Evolutionary conservation across 1,140 invertebrate species (phyloP).

Genomic region (Pectinophora gossypiella): DNA sequence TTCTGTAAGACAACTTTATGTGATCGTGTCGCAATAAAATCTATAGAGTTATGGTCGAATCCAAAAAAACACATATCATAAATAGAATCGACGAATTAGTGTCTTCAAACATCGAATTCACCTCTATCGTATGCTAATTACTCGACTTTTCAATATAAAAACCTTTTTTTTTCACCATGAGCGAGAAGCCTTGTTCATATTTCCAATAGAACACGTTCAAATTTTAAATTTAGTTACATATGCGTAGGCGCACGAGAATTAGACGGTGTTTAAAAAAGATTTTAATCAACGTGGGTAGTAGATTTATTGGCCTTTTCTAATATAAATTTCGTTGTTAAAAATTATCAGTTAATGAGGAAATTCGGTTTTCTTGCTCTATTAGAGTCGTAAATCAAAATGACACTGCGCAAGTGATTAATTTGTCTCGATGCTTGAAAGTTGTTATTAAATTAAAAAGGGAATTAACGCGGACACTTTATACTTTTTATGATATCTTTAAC

Average conservation of each 20-base stretch:
- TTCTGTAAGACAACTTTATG: conserved; percentile 57
- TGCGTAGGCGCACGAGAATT: conserved; percentile 64
- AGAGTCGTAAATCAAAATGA: conserved; percentile 46
- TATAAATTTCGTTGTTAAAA: conserved; percentile 51
- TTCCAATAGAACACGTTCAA: conserved; percentile 54
- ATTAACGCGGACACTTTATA: no score
- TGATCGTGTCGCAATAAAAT: conserved; percentile 41
- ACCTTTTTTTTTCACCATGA: conserved; percentile 22
- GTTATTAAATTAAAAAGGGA: no score
- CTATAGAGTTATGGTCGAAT: conserved; percentile 37
- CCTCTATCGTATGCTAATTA: conserved; percentile 56
- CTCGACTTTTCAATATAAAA: conserved; percentile 26
- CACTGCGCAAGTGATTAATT: conserved; percentile 10
- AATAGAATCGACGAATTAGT: conserved; percentile 48
- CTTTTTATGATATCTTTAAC: no score
- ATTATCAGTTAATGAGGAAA: conserved; percentile 49
- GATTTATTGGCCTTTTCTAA: conserved; percentile 34
- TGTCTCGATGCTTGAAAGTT: not conserved
- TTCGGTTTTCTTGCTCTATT: conserved; percentile 11
- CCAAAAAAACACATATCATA: conserved; percentile 46
- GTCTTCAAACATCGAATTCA: conserved; percentile 40
- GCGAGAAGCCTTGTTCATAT: conserved; percentile 44
- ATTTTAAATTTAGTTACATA: conserved; percentile 63
- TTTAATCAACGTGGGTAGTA: conserved; percentile 57
- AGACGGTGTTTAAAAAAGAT: conserved; percentile 54